Base-by-base conservation (phyloP, 37 sponge, comb jelly and placozoan genomes). In the Beroe forskalii region DNA sequence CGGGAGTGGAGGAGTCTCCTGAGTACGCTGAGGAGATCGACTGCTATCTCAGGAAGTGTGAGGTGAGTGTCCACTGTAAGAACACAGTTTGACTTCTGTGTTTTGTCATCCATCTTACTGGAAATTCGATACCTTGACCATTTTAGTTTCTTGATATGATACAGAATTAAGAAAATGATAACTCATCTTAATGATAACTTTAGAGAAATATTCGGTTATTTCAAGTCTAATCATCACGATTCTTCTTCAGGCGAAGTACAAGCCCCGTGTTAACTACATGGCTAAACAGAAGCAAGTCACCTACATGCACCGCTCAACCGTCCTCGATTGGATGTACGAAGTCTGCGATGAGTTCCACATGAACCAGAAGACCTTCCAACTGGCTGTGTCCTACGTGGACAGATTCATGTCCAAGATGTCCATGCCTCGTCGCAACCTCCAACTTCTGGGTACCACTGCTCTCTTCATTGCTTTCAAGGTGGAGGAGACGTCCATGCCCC, bases 401-500 rank as follows among this genome's bases (percentile, higher is more conserved):
- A 32, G 86, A 43, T 80, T 80, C 86, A 32, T 80, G 38, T 80
- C 86, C 86, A 80, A 80, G 48, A 80, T 80, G 55, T n/a, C 23
- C n/a, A 44, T 80, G 55, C 44, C 44, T 2, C 22, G 44, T 33
- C 37, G 40, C 2, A 41, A 44, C 44, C 55, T 80, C 55, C 86
- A 80, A 27, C 86, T 80, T 27, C 86, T 80, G 4, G 86, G 55
- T 9, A 80, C 55, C 30, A 44, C 86, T 25, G 44, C 55, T 20
- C 48, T 80, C 28, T 80, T 44, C 55, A 80, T 80, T 23, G 86
- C 86, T 1, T 44, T 22, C 28, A 80, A 80, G 31, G 86, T 80
- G 86, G 86, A 44, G 48, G 86, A 80, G 86, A 44, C 40, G 24
- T 3, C 40, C 0, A n/a, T 80, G 28, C 55, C 44, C 19, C 38